Evolutionary conservation across 30 jellyfish, hydroid and myxozoan species (phyloP), one percentile per base, ranked within the genome.

Genomic region (Pelagia noctiluca): DNA sequence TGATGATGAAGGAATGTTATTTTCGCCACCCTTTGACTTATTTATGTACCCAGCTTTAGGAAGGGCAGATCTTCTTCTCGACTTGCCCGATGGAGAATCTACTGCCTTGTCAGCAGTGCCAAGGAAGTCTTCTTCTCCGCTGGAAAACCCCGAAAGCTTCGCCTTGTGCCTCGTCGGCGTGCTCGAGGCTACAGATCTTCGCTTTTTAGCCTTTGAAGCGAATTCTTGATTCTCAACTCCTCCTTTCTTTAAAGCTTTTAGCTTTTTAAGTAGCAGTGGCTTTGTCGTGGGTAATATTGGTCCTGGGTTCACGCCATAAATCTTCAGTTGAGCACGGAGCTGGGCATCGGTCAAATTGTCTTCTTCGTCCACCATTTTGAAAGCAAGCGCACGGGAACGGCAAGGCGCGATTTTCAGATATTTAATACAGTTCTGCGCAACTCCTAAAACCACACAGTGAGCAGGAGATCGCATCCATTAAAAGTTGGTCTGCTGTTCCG

Each of bases 361-460:
- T 29, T 70, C 63, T 7, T 50, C 87, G 64, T 75, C 97, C 86
- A 97, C 98, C 98, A 93, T 93, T 71, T 92, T 92, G 96, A 84
- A 50, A 31, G 25, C 35, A 73, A 25, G 75, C 8, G 81, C 83
- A 50, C 18, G 76, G 24, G 70, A 62, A 23, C 31, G 63, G 24
- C 49, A 32, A 29, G 74, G 75, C 74, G 90, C 83, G 90, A 70
- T 70, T 30, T 12, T 5, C 69, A 29, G 22, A 2, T 53, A n/a
- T 53, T 53, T n/a, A 4, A 53, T 53, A 29, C 16, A n/a, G 32
- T 30, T 66, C 65, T 34, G 16, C 33, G 31, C 22, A 33, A 68
- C 13, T 68, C 65, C 63, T 24, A 68, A 47, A 68, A 16, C 57
- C 16, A 16, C 57, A 16, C 57, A 42, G 57, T 42, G 57, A 42